Conservation (phyloP, 2,113 vertebrate genomes). For the Entomyzon cyanotis region DNA sequence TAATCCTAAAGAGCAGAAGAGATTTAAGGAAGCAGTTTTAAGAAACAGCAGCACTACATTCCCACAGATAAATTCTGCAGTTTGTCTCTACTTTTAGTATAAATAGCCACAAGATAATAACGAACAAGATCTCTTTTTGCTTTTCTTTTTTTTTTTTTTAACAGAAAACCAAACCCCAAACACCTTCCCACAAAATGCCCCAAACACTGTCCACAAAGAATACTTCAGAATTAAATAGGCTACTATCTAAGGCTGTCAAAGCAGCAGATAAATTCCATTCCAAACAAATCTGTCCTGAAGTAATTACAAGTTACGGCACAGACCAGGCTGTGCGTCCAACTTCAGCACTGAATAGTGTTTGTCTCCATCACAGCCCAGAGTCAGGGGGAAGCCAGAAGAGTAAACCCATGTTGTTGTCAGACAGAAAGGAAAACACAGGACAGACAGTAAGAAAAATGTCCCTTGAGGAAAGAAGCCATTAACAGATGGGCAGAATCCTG, state of each 20-base stretch:
- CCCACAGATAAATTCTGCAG: neutral
- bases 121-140: neutral
- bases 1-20: slow-evolving; percentile 82
- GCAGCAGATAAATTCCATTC: neutral
- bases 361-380: neutral
- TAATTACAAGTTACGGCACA: fast-evolving
- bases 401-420: neutral
- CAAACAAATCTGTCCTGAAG: neutral
- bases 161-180: neutral
- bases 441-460: neutral
- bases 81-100: neutral
- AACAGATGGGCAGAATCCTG: neutral
- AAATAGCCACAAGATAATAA: neutral
- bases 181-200: neutral
- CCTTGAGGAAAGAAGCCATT: neutral
- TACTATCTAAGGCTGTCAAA: neutral
- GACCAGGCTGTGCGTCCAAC: neutral
- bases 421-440: neutral
- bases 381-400: neutral
- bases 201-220: neutral
- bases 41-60: neutral
- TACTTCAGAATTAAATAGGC: neutral
- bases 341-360: neutral
- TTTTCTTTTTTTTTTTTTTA: too few relatives aligned
- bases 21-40: neutral